phyloP scores from a whole-genome alignment of 2,113 vertebrate species.

The Brachypteracias leptosomus region DNA sequence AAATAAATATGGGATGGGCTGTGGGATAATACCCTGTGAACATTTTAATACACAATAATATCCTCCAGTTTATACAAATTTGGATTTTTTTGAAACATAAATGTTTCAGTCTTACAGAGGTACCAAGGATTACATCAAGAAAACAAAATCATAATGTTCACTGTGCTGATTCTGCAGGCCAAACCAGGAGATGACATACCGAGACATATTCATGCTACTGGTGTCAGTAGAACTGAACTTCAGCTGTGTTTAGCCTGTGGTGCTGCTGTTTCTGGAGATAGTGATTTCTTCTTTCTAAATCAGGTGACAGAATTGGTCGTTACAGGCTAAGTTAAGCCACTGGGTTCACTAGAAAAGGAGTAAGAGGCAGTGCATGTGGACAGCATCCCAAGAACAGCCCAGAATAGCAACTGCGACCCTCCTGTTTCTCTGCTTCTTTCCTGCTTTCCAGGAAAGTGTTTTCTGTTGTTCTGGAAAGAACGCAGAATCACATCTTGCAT shows the following conservation, averaged over 20 bases:
- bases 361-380: background rate
- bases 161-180: background rate
- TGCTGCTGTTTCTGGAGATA: background rate
- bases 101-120: background rate
- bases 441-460: background rate
- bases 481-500: background rate
- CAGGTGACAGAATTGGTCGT: background rate
- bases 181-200: background rate
- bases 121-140: background rate
- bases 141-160: background rate
- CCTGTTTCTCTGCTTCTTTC: background rate
- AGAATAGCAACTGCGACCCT: background rate
- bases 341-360: background rate
- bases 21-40: conserved; percentile 69
- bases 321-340: conserved; percentile 2
- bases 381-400: background rate
- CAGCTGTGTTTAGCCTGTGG: background rate
- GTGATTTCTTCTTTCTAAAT: conserved; percentile 29
- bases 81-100: conserved; percentile 37
- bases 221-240: background rate
- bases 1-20: conserved; percentile 70
- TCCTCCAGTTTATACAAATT: conserved; percentile 58
- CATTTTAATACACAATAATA: conserved; percentile 67
- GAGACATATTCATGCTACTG: background rate
- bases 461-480: background rate